Percentiles rank a stretch among this genome's conserved stretches.
These are phyloP conservation scores for Lanistes nyassanus DNA, from an alignment of 1,140 invertebrate species.

Conservation along the genomic window DNA sequence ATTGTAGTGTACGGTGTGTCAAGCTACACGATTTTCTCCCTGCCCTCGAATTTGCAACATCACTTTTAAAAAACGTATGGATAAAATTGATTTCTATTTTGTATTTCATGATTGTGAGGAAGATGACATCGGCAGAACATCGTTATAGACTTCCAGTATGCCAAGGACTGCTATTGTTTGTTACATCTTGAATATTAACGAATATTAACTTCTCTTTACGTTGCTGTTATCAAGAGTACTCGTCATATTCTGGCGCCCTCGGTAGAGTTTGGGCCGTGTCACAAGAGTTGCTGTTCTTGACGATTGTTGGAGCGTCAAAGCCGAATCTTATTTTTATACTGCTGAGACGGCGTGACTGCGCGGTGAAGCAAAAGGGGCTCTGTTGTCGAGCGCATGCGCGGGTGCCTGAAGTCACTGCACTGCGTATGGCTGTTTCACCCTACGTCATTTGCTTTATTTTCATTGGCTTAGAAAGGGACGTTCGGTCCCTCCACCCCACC, in stretches of 20 bases:
- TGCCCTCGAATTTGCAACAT: not conserved
- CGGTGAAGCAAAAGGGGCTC: not conserved
- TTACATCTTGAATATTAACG: not conserved
- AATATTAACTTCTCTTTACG: not conserved
- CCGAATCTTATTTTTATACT: constrained; percentile 10
- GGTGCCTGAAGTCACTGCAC: not conserved
- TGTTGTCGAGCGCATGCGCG: not conserved
- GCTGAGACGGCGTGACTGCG: not conserved
- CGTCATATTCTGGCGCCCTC: not conserved
- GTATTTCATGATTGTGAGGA: not conserved
- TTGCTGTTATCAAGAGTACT: not conserved
- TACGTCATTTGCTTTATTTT: not conserved
- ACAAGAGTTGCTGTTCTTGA: not conserved
- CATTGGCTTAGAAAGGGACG: not conserved
- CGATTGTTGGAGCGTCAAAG: not conserved
- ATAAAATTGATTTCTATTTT: not conserved
- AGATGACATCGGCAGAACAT: not conserved
- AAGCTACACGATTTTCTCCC: not conserved
- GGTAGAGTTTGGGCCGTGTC: not conserved
- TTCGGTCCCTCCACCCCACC: not conserved
- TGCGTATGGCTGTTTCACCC: not conserved
- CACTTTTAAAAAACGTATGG: not conserved
- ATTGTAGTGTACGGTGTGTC: not conserved
- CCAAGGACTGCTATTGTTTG: not conserved
- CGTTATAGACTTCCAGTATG: not conserved